phyloP scores from a whole-genome alignment of 2,797 vertebrate species.

The Euphonia xanthogaster region DNA sequence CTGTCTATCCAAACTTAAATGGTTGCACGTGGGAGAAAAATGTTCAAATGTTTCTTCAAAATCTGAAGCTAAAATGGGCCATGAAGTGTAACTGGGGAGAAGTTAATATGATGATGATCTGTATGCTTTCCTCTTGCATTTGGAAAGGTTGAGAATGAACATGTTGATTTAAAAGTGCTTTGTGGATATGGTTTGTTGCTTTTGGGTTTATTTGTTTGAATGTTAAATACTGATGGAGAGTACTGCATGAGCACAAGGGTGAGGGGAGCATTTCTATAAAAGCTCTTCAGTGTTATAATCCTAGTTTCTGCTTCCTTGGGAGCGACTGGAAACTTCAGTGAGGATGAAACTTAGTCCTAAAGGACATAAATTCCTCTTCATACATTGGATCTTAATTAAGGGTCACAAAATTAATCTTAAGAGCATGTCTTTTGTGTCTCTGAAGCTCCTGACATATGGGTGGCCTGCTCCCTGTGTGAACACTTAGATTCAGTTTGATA shows the following conservation, averaged over 20 bases:
- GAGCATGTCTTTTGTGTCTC: background rate
- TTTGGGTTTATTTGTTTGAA: background rate
- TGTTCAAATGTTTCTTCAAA: background rate
- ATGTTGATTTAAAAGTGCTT: background rate
- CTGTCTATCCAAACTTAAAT: slow-evolving; percentile 18
- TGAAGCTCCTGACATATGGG: background rate
- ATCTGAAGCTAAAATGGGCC: slow-evolving; percentile 2
- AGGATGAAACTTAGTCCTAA: background rate
- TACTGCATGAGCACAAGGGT: background rate
- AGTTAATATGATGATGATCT: background rate
- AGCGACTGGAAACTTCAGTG: background rate
- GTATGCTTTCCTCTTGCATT: background rate
- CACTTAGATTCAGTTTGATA: background rate
- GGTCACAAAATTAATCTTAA: background rate
- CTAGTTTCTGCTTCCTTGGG: background rate
- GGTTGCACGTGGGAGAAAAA: slow-evolving; percentile 40
- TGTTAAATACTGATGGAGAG: background rate
- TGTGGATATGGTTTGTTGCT: background rate
- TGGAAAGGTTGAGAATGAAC: background rate
- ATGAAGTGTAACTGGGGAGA: background rate
- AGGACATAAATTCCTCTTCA: background rate
- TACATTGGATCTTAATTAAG: background rate
- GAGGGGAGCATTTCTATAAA: background rate
- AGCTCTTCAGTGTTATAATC: background rate
- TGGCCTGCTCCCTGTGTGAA: background rate